Evolutionary conservation across 2,888 invertebrate genomes (phyloP).

Genomic region (Deroplatys truncata): DNA sequence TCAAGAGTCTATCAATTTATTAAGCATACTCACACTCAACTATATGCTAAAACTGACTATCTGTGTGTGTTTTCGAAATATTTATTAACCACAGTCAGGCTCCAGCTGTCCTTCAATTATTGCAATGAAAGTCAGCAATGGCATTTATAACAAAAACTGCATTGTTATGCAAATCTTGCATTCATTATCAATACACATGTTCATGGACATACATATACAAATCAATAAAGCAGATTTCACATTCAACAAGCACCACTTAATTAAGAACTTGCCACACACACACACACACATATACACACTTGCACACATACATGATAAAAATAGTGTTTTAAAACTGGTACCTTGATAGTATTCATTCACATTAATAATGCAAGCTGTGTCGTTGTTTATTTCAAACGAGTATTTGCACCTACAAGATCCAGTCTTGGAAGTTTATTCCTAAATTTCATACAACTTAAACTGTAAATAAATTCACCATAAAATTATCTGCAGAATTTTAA

Average conservation of each 20-base stretch:
- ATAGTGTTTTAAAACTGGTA: background rate
- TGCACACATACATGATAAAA: background rate
- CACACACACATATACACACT: background rate
- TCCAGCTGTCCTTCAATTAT: background rate
- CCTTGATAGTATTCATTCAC: background rate
- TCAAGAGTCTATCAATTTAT: background rate
- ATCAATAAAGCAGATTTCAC: background rate
- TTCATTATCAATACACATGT: background rate
- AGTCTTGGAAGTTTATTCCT: background rate
- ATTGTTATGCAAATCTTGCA: background rate
- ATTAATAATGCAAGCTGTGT: background rate
- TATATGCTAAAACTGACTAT: background rate
- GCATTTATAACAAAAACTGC: background rate
- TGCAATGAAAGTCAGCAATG: background rate
- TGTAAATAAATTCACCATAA: background rate
- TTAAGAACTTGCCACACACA: background rate
- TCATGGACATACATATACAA: background rate
- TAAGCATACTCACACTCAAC: background rate
- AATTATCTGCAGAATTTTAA: background rate
- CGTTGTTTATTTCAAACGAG: background rate
- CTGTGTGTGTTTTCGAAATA: background rate
- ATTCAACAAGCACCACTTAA: background rate
- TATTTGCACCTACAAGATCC: background rate
- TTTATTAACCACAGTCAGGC: background rate
- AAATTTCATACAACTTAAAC: background rate